A percentile compares a stretch with the other conserved stretches of the same genome.
phyloP scores from a whole-genome alignment of 2,888 invertebrate species.

The Agrotis ipsilon region DNA sequence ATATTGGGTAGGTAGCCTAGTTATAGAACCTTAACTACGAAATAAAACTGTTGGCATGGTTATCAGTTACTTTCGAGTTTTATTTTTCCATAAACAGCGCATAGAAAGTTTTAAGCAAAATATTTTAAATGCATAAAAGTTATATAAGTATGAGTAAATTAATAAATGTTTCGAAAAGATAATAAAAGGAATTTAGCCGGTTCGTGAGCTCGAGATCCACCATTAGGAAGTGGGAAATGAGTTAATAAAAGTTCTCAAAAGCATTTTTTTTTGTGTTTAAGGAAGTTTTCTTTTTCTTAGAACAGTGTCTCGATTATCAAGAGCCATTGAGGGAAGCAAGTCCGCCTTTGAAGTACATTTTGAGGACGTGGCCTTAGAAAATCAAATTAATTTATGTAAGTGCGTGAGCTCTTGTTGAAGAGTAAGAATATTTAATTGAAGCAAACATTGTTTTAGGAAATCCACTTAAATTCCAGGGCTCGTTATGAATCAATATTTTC shows the following conservation, averaged over 20 bases:
- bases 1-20: constrained; percentile 66
- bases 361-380: constrained; percentile 63
- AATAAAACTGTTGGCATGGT: constrained; percentile 80
- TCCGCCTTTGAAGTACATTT: constrained; percentile 66
- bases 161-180: constrained; percentile 56
- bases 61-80: constrained; percentile 67
- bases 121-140: constrained; percentile 30
- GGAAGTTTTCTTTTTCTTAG: constrained; percentile 64
- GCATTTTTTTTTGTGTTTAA: constrained; percentile 65
- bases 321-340: constrained; percentile 69
- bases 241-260: constrained; percentile 69
- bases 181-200: constrained; percentile 53
- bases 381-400: constrained; percentile 70
- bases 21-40: constrained; percentile 68
- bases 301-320: constrained; percentile 71
- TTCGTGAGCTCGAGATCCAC: constrained; percentile 46
- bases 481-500: constrained; percentile 26
- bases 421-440: constrained; percentile 50
- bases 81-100: constrained; percentile 44
- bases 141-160: constrained; percentile 48
- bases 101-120: constrained; percentile 11
- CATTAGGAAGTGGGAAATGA: constrained; percentile 67
- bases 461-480: constrained; percentile 32
- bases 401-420: constrained; percentile 63
- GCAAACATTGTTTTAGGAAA: constrained; percentile 42